Conservation (phyloP, 2,113 vertebrate species). For the Neotoma lepida region DNA sequence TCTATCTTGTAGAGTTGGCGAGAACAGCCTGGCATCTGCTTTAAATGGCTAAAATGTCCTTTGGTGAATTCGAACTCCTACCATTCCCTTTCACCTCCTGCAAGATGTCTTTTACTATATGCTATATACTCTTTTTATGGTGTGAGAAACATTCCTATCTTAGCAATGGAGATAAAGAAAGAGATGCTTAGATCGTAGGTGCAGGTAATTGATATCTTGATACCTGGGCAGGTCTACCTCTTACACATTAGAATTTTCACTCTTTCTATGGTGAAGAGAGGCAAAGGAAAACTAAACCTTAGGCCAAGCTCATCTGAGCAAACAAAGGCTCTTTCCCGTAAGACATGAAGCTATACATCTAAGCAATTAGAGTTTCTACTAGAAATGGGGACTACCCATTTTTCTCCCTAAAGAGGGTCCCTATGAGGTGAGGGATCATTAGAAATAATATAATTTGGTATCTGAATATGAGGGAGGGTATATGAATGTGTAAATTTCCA, state of each 20-base stretch:
- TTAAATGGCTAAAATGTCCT: not conserved
- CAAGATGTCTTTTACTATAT: not conserved
- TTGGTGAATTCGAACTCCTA: no score
- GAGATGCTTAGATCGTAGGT: not conserved
- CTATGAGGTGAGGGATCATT: not conserved
- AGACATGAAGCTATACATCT: not conserved
- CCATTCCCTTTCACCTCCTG: not conserved
- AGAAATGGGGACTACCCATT: not conserved
- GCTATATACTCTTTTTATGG: not conserved
- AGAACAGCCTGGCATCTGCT: not conserved
- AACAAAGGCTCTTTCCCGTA: not conserved
- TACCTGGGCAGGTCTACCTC: rapidly evolving
- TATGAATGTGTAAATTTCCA: not conserved
- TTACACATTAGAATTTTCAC: not conserved
- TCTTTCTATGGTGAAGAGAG: not conserved
- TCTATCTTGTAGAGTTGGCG: not conserved
- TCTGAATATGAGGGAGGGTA: not conserved
- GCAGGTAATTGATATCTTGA: not conserved
- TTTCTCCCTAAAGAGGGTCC: not conserved
- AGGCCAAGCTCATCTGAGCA: not conserved
- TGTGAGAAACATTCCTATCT: not conserved
- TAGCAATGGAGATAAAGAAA: not conserved
- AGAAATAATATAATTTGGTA: not conserved
- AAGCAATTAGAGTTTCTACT: not conserved
- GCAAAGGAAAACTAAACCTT: not conserved